Conservation (phyloP, 2,113 vertebrate species). For the Collichthys lucidus region DNA sequence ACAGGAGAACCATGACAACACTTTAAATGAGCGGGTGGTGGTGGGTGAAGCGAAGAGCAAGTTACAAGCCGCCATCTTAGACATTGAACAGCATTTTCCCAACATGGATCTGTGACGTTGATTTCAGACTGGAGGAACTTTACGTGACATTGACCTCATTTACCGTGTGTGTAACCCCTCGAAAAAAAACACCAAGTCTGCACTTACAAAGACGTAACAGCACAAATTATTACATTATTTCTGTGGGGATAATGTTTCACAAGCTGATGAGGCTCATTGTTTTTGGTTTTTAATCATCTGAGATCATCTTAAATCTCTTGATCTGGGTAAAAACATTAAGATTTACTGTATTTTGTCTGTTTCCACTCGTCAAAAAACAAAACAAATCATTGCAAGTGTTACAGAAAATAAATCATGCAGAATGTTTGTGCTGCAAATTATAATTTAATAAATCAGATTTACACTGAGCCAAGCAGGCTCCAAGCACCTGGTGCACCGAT, state of each 20-base stretch:
- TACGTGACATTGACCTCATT: not conserved
- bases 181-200: slow-evolving; percentile 44
- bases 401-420: not conserved
- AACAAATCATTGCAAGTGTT: not conserved
- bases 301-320: not conserved
- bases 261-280: slow-evolving; percentile 18
- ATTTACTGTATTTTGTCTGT: not conserved
- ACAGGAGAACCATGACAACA: not conserved
- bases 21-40: not conserved
- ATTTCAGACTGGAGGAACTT: too few species aligned
- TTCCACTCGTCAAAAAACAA: not conserved
- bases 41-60: not conserved
- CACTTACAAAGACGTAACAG: slow-evolving; percentile 21
- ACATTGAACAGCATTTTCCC: not conserved
- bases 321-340: not conserved
- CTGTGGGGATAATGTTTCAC: not conserved
- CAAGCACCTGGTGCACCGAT: not conserved
- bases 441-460: not conserved
- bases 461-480: not conserved
- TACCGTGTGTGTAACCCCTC: not conserved
- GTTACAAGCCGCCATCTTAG: not conserved
- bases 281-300: slow-evolving; percentile 43
- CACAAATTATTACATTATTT: slow-evolving; percentile 15
- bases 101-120: not conserved
- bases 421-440: not conserved